Conservation (phyloP, 2,113 vertebrate species). For the Antigone vipio region DNA sequence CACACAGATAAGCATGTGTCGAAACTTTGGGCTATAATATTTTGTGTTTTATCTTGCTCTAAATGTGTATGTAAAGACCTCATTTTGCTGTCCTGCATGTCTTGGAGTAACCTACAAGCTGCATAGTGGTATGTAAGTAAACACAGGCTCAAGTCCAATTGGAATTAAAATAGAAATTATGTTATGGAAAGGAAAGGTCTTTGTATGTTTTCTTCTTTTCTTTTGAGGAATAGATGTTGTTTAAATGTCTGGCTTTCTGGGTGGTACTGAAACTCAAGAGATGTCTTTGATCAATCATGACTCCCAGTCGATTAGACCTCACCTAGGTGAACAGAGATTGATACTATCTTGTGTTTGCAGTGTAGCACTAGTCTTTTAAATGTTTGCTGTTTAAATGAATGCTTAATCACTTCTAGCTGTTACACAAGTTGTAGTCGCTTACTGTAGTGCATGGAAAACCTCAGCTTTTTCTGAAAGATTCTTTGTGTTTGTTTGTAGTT, state of each 20-base stretch:
- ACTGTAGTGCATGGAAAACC: background rate
- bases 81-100: background rate
- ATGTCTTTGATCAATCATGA: conserved; percentile 15
- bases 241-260: background rate
- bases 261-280: background rate
- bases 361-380: background rate
- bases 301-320: conserved; percentile 8
- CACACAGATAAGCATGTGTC: background rate
- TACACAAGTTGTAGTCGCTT: background rate
- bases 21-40: background rate
- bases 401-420: background rate
- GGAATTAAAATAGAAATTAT: background rate
- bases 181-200: background rate
- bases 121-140: background rate
- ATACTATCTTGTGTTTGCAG: conserved; percentile 33
- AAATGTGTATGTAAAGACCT: background rate
- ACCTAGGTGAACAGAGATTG: conserved; percentile 7
- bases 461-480: background rate
- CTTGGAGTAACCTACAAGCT: background rate
- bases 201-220: background rate
- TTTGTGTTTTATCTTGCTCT: background rate
- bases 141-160: background rate
- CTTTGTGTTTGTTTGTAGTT: background rate
- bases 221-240: background rate
- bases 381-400: background rate